A percentile compares a stretch with the other conserved stretches of the same genome.
These are phyloP conservation scores for Eurypyga helias DNA, from an alignment of 2,113 vertebrate genomes.

Conservation along the genomic window DNA sequence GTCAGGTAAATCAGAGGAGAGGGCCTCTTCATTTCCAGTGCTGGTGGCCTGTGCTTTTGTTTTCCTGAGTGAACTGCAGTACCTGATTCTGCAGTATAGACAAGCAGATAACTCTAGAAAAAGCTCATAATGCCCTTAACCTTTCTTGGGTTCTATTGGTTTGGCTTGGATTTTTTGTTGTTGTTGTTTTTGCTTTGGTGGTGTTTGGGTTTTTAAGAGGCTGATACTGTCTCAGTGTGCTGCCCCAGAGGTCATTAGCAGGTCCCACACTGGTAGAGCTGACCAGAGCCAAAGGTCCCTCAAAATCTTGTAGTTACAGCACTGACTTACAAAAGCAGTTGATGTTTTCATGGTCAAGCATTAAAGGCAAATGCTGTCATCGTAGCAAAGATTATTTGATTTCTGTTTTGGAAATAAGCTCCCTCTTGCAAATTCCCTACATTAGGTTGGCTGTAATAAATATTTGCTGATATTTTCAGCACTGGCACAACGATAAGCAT, in stretches of 20 bases:
- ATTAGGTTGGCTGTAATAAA: not conserved
- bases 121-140: not conserved
- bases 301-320: not conserved
- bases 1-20: not conserved
- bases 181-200: not conserved
- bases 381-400: not conserved
- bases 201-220: not conserved
- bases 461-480: not conserved
- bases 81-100: not conserved
- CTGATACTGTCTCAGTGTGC: not conserved
- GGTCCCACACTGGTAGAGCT: not conserved
- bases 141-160: not conserved
- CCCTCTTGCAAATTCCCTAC: not conserved
- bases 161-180: not conserved
- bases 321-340: not conserved
- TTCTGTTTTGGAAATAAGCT: not conserved
- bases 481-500: not conserved
- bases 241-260: not conserved
- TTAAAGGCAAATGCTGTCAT: not conserved
- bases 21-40: not conserved
- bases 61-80: not conserved
- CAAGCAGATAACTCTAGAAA: not conserved
- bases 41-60: not conserved
- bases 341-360: not conserved
- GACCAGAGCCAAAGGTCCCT: not conserved